Percentiles rank a stretch among this genome's conserved stretches.
phyloP scores from a whole-genome alignment of 2,113 vertebrate genomes.

The Labrus mixtus region DNA sequence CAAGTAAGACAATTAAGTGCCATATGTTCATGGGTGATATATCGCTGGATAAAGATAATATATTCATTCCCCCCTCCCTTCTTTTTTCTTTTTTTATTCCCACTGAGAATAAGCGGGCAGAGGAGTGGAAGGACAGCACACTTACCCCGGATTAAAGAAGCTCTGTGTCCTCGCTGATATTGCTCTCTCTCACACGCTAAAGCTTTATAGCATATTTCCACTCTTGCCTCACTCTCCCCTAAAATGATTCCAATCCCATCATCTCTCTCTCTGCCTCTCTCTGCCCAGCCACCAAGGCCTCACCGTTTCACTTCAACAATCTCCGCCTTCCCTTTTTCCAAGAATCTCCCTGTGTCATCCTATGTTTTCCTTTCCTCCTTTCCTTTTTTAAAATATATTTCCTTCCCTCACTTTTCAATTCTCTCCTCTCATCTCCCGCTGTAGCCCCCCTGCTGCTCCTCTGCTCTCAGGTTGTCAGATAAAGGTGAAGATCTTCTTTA shows the following conservation, averaged over 20 bases:
- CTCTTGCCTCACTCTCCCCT: constrained; percentile 33
- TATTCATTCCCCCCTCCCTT: constrained; percentile 24
- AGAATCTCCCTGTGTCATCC: constrained; percentile 40
- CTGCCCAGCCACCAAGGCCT: constrained; percentile 26
- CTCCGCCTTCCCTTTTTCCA: constrained; percentile 42
- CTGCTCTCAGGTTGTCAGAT: constrained; percentile 73
- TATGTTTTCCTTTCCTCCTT: constrained; percentile 48
- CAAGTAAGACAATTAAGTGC: constrained; percentile 58
- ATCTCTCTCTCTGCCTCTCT: constrained; percentile 14
- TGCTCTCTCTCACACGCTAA: constrained; percentile 48
- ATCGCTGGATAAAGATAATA: constrained; percentile 44
- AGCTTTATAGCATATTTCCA: constrained; percentile 47
- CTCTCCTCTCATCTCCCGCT: constrained; percentile 51
- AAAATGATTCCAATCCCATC: constrained; percentile 61
- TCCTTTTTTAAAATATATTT: constrained; percentile 7
- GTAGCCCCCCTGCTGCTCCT: constrained; percentile 44
- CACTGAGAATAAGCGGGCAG: constrained; percentile 12
- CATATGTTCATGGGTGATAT: constrained; percentile 55
- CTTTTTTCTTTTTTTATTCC: neutral
- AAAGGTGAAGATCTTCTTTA: constrained; percentile 73
- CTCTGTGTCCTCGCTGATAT: constrained; percentile 56
- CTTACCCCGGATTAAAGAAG: constrained; percentile 58
- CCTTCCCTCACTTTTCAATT: constrained; percentile 29
- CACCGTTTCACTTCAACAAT: constrained; percentile 44
- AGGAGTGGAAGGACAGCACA: constrained; percentile 35